Evolutionary conservation across 2,797 vertebrate genomes (phyloP).

Genomic region (Salarias fasciatus): DNA sequence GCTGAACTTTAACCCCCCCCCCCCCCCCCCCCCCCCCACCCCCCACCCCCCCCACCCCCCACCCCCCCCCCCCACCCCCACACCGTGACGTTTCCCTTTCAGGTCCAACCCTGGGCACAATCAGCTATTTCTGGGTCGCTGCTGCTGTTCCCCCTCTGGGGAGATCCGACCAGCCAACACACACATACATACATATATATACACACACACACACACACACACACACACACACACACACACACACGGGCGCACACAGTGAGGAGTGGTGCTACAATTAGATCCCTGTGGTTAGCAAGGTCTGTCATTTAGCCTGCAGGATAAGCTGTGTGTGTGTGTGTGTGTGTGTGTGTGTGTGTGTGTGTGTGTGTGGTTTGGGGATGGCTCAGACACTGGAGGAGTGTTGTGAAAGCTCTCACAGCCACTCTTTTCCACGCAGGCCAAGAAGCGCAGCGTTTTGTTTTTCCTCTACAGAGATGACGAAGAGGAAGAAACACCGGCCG

Average conservation of each 20-base stretch:
- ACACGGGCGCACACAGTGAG: slow-evolving; percentile 5
- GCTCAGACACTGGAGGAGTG: slow-evolving; percentile 44
- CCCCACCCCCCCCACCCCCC: no score
- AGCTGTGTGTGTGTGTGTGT: slow-evolving; percentile 12
- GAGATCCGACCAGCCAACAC: slow-evolving; percentile 35
- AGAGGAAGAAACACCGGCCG: no score
- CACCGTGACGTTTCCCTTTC: no score
- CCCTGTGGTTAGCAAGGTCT: slow-evolving; percentile 77
- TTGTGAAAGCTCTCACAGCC: slow-evolving; percentile 66
- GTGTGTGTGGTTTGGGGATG: slow-evolving; percentile 38
- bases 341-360: slow-evolving; percentile 26
- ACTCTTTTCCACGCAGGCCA: slow-evolving; percentile 1
- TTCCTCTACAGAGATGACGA: no score
- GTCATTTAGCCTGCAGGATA: slow-evolving; percentile 74
- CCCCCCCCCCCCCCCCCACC: no score
- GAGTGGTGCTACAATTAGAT: slow-evolving; percentile 81
- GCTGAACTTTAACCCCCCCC: no score
- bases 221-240: slow-evolving; percentile 7
- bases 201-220: slow-evolving; percentile 22
- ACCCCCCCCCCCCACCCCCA: no score
- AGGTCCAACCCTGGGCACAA: no score
- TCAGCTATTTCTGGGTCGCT: slow-evolving; percentile 62
- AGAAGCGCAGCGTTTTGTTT: no score
- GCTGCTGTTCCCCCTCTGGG: slow-evolving; percentile 21
- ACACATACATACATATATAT: slow-evolving; percentile 25